A percentile compares a stretch with the other conserved stretches of the same genome.
phyloP scores from a whole-genome alignment of 2,888 invertebrate species.

The Volucella inanis region DNA sequence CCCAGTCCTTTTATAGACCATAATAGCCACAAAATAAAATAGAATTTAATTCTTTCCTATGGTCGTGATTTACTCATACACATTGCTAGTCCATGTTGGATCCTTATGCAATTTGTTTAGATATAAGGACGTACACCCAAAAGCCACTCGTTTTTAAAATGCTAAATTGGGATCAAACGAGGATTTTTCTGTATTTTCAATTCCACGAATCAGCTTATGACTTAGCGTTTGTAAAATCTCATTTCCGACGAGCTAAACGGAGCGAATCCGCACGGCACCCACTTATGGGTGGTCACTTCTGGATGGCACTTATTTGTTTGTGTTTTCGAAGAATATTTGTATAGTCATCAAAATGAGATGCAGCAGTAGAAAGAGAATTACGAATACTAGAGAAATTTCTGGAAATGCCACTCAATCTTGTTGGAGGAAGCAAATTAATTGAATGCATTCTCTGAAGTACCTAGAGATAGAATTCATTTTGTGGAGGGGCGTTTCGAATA shows the following conservation, averaged over 20 bases:
- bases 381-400: not conserved
- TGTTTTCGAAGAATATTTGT: constrained; percentile 17
- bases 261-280: not conserved
- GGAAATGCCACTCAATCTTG: constrained; percentile 9
- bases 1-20: not conserved
- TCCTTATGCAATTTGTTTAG: constrained; percentile 38
- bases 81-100: not conserved
- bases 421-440: constrained; percentile 42
- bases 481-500: not conserved
- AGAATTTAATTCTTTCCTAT: constrained; percentile 5
- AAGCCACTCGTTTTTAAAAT: not conserved
- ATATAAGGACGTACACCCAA: constrained; percentile 19
- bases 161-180: constrained; percentile 1
- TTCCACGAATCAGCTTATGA: constrained; percentile 37
- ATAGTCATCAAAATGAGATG: not conserved
- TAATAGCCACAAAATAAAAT: constrained; percentile 17
- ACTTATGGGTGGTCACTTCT: not conserved
- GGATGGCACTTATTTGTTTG: not conserved
- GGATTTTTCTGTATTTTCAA: constrained; percentile 23
- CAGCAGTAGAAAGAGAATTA: not conserved
- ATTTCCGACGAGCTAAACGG: constrained; percentile 1
- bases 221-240: constrained; percentile 26
- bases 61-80: not conserved
- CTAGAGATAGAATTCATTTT: not conserved
- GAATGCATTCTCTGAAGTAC: constrained; percentile 10